Evolutionary conservation across 1,140 invertebrate genomes (phyloP), one percentile per base, ranked within the genome.

Genomic region (Cotesia vestalis): DNA sequence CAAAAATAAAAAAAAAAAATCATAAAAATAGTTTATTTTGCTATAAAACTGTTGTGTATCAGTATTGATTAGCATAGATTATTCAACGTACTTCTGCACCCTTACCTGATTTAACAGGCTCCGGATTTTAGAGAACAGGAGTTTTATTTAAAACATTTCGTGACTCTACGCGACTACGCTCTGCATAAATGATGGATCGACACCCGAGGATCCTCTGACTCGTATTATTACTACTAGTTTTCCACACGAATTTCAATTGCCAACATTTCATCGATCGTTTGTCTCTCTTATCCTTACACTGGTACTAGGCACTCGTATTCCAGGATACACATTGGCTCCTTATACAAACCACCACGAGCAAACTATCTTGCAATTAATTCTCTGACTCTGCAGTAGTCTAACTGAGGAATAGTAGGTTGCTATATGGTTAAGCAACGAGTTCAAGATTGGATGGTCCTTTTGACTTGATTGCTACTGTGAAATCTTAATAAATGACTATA

Each of bases 131-230:
- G 27, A 27, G 27, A 27, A 27, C 27, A 63, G 17, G 12, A 38
- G 63, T 66, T 51, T 66, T 51, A 66, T 66, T 68, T 68, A 53
- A 66, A 68, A 59, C 4, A 52, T 68, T 59, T 59, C 66, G 66
- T 68, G 66, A 68, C 66, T 57, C 36, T 59, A 68, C 66, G 40
- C 55, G 53, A 59, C 40, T 68, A 4, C 66, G 59, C 35, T 59
- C 34, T 59, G 55, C 14, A 68, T 59, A 59, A 68, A 68, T 68
- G 66, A 68, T 68, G 17, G 55, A 68, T 68, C 66, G 66, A 59
- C 66, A 59, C n/a, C 55, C 53, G 34, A 11, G 55, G 66, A 68
- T 59, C 11, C 53, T 36, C 66, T 68, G 12, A 14, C 34, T 34
- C 38, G 59, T 60, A 35, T 68, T 68, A 68, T 68, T 68, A 68